Conservation (phyloP, 2,888 invertebrate species). For the Aelia acuminata region DNA sequence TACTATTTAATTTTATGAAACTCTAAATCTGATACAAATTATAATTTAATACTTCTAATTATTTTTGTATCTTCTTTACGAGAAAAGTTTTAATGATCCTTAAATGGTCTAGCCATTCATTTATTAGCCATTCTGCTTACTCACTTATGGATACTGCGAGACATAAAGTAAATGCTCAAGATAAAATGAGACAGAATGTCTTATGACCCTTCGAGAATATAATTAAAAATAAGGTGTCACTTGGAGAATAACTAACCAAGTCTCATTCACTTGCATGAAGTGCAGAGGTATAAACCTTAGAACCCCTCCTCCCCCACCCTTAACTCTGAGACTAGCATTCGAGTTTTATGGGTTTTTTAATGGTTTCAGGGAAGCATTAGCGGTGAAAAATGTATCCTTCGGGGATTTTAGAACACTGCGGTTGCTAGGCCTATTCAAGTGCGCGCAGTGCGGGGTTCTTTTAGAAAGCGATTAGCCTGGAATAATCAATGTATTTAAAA, state of each 20-base stretch:
- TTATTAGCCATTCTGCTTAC: no score
- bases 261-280: slow-evolving; percentile 45
- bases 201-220: not conserved
- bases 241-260: not conserved
- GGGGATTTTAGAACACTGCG: slow-evolving; percentile 9
- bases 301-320: not conserved
- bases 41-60: no score
- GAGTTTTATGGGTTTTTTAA: slow-evolving; percentile 55
- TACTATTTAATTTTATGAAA: no score
- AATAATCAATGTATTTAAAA: not conserved
- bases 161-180: not conserved
- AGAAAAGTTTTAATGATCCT: no score
- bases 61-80: no score
- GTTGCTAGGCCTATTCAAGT: not conserved
- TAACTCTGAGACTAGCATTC: not conserved
- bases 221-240: not conserved
- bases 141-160: no score
- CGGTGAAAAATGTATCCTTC: slow-evolving; percentile 54
- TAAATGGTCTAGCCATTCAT: no score
- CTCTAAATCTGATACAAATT: no score
- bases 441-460: not conserved
- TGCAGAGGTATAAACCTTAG: slow-evolving; percentile 30
- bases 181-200: not conserved
- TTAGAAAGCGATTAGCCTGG: slow-evolving; percentile 27
- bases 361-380: slow-evolving; percentile 51